Conservation (phyloP, 2,797 vertebrate species). For the Meda fulgida region DNA sequence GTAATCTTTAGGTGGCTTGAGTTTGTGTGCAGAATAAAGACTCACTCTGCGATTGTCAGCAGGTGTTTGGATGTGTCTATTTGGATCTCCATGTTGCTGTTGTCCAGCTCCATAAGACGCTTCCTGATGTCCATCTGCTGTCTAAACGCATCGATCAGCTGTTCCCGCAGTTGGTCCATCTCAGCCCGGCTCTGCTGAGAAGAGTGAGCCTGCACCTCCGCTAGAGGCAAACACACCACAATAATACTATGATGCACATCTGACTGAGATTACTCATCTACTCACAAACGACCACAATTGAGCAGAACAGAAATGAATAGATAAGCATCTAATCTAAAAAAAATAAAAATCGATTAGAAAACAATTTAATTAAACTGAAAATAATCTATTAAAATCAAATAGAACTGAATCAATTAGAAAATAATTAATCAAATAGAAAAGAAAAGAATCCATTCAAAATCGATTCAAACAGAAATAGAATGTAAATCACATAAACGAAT, state of each 20-base stretch:
- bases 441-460: not conserved
- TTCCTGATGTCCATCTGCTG: slow-evolving; percentile 88
- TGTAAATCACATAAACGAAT: not conserved
- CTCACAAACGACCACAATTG: not conserved
- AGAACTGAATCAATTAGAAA: not conserved
- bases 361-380: not conserved
- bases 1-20: not conserved
- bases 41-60: slow-evolving; percentile 84
- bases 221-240: slow-evolving; percentile 64
- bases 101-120: slow-evolving; percentile 86
- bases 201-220: slow-evolving; percentile 85
- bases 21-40: not conserved
- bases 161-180: slow-evolving; percentile 82
- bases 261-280: not conserved
- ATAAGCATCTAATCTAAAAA: not conserved
- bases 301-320: not conserved
- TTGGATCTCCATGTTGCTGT: slow-evolving; percentile 84
- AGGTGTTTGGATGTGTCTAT: slow-evolving; percentile 87
- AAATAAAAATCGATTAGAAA: not conserved
- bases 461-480: not conserved
- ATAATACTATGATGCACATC: not conserved
- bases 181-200: slow-evolving; percentile 76
- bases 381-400: not conserved
- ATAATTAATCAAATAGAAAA: not conserved
- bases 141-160: slow-evolving; percentile 84